phyloP scores from a whole-genome alignment of 2,113 vertebrate genomes.

The Lagopus leucura region DNA sequence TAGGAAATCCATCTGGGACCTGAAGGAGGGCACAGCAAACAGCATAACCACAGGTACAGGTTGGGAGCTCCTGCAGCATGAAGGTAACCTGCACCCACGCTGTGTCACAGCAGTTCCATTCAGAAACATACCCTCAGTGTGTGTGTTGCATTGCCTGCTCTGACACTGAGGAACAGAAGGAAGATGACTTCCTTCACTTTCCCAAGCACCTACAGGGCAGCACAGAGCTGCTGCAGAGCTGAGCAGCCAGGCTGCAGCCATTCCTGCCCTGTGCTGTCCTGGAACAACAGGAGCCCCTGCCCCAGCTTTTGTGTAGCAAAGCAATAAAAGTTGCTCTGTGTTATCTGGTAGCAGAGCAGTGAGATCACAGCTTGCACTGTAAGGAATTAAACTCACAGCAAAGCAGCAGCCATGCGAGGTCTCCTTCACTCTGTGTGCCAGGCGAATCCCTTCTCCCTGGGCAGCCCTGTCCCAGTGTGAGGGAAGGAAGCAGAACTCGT shows the following conservation, averaged over 20 bases:
- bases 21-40: background rate
- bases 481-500: accelerated
- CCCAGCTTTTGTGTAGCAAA: background rate
- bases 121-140: background rate
- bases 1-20: background rate
- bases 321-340: background rate
- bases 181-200: background rate
- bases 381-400: background rate
- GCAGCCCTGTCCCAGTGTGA: background rate
- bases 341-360: background rate
- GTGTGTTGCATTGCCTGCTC: background rate
- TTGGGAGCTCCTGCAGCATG: background rate
- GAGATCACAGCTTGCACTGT: background rate
- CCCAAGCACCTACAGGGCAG: background rate
- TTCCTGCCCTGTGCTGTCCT: accelerated
- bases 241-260: accelerated
- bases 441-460: background rate
- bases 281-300: background rate
- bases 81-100: background rate
- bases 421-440: background rate
- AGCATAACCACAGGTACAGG: accelerated
- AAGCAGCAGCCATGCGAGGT: accelerated
- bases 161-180: background rate
- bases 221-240: background rate
- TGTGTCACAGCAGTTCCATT: background rate